Base-by-base conservation (phyloP, 2,797 vertebrate genomes). In the Thamnophis elegans region DNA sequence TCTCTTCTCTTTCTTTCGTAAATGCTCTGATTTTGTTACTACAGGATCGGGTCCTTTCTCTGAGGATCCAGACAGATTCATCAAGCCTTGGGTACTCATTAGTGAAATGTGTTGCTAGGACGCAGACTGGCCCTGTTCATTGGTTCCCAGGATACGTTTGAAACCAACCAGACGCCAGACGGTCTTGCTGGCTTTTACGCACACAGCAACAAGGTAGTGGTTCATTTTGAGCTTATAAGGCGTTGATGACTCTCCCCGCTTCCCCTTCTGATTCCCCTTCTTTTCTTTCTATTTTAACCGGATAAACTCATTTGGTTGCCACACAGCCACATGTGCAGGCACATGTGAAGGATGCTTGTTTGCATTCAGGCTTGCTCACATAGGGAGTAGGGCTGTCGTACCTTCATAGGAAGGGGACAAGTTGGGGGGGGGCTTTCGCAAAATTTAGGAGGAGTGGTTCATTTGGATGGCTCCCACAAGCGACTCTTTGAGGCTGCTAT, bases 91-190 rank as follows among this genome's bases (percentile, higher is more conserved):
- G 73, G 95, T 96, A 95, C 95, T 96, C 96, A 94, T 95, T 95
- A 95, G 95, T 93, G 92, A 94, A 95, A 95, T 94, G 58, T 93
- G 96, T 97, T 97, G 96, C 96, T 97, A 97, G 95, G 96, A 96
- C 94, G 94, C 96, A 90, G 94, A 8, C 47, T 6, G 28, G 51
- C 89, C 87, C 25, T 91, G 90, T 42, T 90, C 93, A 91, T 89
- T 90, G 96, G 94, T 93, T 56, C 91, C 90, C 32, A 92, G 89
- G 90, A 85, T 89, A 90, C 58, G 91, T 62, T 60, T 60, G 93
- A 96, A 90, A 91, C 95, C 95, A 96, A 96, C 96, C 95, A 56
- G 18, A 62, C 93, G 10, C 92, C 91, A 62, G 87, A 62, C 2
- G 89, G 94, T 1, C 92, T 94, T 0, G 60, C 54, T 93, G 4